Percentiles rank a stretch among this genome's conserved stretches.
Conservation (phyloP, 2,888 invertebrate genomes). For the Synanthedon formicaeformis region DNA sequence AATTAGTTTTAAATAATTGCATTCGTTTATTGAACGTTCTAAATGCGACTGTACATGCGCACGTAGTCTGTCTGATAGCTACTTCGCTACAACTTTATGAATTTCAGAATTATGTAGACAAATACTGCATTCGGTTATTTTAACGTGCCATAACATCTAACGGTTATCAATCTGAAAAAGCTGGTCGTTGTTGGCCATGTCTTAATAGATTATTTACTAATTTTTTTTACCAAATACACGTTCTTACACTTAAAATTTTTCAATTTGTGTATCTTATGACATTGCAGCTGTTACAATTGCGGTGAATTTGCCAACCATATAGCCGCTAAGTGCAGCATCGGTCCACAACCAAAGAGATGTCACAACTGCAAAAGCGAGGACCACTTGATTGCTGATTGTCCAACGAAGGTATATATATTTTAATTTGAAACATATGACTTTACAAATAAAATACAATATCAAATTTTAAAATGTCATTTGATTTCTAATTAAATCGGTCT, state of each 20-base stretch:
- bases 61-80: too few relatives aligned
- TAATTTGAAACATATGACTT: background rate
- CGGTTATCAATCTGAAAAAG: too few relatives aligned
- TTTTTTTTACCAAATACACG: background rate
- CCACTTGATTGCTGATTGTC: slow-evolving; percentile 92
- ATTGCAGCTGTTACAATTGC: slow-evolving; percentile 88
- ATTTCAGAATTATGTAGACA: too few relatives aligned
- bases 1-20: too few relatives aligned
- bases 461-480: too few relatives aligned
- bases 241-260: background rate
- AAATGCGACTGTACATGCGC: background rate
- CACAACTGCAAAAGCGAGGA: slow-evolving; percentile 90
- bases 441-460: too few relatives aligned
- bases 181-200: too few relatives aligned
- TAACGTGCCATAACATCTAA: too few relatives aligned
- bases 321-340: slow-evolving; percentile 88
- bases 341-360: slow-evolving; percentile 91
- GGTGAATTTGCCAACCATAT: slow-evolving; percentile 94
- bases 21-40: background rate
- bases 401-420: slow-evolving; percentile 59
- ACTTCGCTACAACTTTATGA: too few relatives aligned
- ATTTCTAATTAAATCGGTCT: too few relatives aligned
- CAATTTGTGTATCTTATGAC: background rate
- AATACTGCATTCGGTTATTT: too few relatives aligned
- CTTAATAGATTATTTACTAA: too few relatives aligned